Percentiles rank a stretch among this genome's conserved stretches.
Evolutionary conservation across 2,113 vertebrate species (phyloP).

Genomic region (Tachycineta bicolor): DNA sequence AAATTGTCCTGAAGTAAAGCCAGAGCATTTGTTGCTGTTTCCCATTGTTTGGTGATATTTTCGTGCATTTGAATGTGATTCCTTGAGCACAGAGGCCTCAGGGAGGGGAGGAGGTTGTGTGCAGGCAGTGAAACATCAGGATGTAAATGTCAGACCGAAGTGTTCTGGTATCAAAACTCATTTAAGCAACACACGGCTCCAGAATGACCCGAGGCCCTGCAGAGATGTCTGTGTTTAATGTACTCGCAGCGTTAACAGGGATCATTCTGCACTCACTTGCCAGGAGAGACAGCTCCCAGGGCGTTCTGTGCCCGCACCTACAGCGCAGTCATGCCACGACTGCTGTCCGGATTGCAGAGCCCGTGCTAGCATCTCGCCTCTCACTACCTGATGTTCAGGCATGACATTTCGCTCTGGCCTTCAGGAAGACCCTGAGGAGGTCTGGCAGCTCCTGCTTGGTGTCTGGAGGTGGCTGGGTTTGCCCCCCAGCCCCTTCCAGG

Average conservation of each 20-base stretch:
- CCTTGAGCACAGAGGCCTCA: neutral
- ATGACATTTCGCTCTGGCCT: neutral
- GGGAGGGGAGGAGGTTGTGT: neutral
- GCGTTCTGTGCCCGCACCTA: neutral
- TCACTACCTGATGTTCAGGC: neutral
- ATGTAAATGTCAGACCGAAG: neutral
- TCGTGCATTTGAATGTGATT: neutral
- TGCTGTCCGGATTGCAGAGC: neutral
- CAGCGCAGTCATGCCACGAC: neutral
- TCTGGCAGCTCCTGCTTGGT: neutral
- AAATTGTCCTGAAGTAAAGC: neutral
- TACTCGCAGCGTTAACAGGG: neutral
- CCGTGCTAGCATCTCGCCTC: neutral
- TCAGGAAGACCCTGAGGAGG: neutral
- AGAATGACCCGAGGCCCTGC: neutral
- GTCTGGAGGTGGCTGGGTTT: neutral
- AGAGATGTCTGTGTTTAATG: neutral
- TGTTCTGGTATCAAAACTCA: neutral
- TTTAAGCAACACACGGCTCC: neutral
- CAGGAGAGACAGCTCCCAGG: neutral
- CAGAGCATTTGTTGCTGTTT: neutral
- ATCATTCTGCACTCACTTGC: neutral
- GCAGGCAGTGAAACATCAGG: neutral
- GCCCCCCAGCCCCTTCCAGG: neutral
- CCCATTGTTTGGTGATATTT: neutral